These are phyloP conservation scores for Catagonus wagneri DNA, from an alignment of 2,113 vertebrate species.

Conservation along the genomic window DNA sequence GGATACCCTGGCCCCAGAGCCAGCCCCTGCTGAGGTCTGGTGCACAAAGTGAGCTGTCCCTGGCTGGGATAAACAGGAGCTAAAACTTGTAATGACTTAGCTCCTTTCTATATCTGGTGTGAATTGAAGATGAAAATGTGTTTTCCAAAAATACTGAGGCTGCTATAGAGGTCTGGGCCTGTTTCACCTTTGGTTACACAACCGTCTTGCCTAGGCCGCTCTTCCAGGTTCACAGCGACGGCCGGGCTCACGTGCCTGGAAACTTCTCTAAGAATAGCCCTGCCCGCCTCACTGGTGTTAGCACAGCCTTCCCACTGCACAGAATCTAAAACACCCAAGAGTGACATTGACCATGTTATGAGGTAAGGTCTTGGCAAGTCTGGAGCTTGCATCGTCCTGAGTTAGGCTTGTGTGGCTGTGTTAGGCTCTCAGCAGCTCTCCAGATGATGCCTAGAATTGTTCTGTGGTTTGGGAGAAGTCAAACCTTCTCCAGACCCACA, in stretches of 20 bases:
- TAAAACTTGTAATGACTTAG: slow-evolving; percentile 77
- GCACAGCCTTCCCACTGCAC: background rate
- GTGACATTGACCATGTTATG: accelerated
- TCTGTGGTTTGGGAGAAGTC: background rate
- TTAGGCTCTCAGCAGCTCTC: background rate
- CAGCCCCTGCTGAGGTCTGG: background rate
- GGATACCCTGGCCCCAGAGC: background rate
- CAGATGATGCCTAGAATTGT: background rate
- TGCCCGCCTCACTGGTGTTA: background rate
- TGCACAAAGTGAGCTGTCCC: background rate
- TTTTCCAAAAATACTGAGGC: slow-evolving; percentile 68
- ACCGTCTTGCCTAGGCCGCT: slow-evolving; percentile 23
- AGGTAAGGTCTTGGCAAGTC: background rate
- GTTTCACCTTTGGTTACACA: slow-evolving; percentile 58
- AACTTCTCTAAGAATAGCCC: background rate
- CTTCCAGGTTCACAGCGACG: background rate
- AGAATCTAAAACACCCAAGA: background rate
- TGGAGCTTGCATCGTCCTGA: background rate
- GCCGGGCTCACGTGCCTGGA: background rate
- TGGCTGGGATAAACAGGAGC: slow-evolving; percentile 5
- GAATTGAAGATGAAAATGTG: slow-evolving; percentile 76
- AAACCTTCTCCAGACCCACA: background rate
- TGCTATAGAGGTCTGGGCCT: background rate
- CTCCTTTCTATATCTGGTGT: slow-evolving; percentile 57
- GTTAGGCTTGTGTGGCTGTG: accelerated